Percentiles rank a stretch among this genome's conserved stretches.
Conservation (phyloP, 2,797 vertebrate species). For the Eulemur albifrons region DNA sequence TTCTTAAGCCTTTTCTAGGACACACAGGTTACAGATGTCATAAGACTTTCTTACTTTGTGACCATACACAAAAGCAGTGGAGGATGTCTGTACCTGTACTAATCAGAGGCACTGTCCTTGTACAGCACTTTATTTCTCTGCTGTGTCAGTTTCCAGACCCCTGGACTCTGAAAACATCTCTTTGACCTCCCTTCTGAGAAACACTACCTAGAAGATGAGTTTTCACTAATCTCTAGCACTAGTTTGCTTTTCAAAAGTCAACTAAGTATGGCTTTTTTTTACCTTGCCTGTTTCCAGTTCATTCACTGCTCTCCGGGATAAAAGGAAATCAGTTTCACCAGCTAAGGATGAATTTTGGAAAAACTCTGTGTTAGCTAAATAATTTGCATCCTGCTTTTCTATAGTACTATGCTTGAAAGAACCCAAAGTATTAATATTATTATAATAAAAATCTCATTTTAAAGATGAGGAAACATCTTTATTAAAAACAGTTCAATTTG, state of each 20-base stretch:
- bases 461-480: background rate
- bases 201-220: background rate
- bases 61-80: background rate
- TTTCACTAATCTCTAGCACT: background rate
- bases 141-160: background rate
- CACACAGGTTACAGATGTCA: background rate
- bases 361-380: background rate
- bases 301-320: background rate
- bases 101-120: background rate
- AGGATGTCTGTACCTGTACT: background rate
- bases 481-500: background rate
- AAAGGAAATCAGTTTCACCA: background rate
- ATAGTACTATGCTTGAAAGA: background rate
- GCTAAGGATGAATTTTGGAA: background rate
- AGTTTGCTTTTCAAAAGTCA: background rate
- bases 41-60: background rate
- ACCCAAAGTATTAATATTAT: background rate
- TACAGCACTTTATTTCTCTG: background rate
- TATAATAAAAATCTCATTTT: background rate
- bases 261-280: background rate
- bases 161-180: background rate
- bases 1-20: background rate
- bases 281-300: background rate
- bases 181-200: conserved; percentile 24
- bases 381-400: background rate